These are phyloP conservation scores for Drosophila borborema DNA, from an alignment of 2,888 invertebrate species.

Conservation along the genomic window DNA sequence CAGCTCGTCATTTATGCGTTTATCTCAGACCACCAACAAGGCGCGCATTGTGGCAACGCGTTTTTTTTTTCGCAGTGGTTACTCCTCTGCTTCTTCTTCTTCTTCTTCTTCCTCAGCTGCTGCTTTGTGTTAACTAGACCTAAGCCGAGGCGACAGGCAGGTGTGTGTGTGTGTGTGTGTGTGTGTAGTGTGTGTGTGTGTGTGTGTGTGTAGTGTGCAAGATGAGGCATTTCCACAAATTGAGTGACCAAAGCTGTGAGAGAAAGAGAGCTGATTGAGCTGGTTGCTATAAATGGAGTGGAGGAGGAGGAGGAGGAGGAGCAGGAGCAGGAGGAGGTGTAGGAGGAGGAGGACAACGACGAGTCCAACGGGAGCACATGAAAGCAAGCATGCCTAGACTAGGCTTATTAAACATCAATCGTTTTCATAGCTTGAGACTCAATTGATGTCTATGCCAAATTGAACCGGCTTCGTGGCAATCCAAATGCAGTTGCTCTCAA, in stretches of 20 bases:
- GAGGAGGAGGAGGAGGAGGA: background rate
- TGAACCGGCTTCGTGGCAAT: background rate
- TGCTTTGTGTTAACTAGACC: slow-evolving; percentile 7
- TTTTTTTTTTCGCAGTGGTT: background rate
- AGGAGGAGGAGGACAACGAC: no score
- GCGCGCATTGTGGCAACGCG: slow-evolving; percentile 51
- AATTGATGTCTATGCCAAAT: no score
- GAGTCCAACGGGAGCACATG: no score
- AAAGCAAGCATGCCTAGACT: background rate
- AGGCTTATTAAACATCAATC: background rate
- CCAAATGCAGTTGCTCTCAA: background rate
- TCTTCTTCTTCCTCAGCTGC: background rate
- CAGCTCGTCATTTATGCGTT: slow-evolving; percentile 80
- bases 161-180: slow-evolving; percentile 15
- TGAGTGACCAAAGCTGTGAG: background rate
- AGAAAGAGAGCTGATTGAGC: background rate
- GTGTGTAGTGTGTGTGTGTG: slow-evolving; percentile 25
- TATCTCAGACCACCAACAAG: slow-evolving; percentile 72
- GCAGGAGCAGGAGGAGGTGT: background rate
- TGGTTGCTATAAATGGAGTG: no score
- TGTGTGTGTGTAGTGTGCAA: slow-evolving; percentile 31
- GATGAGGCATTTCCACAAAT: slow-evolving; percentile 26
- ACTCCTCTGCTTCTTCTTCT: background rate
- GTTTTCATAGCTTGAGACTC: background rate
- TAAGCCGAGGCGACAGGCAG: background rate